Evolutionary conservation across 2,888 invertebrate species (phyloP).

Genomic region (Lingula anatina): DNA sequence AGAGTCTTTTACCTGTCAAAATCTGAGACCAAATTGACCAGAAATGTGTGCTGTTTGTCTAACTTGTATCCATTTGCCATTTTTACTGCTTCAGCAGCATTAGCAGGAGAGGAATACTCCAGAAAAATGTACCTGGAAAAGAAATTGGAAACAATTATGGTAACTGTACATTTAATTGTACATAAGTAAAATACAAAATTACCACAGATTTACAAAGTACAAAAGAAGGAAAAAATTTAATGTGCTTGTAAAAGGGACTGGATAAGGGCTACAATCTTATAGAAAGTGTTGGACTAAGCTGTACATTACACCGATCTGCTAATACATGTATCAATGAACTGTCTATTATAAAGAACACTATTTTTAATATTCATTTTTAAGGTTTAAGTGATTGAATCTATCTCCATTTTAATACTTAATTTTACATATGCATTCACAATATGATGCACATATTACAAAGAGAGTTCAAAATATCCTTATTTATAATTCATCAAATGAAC

Average conservation of each 20-base stretch:
- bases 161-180: background rate
- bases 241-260: background rate
- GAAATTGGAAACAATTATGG: background rate
- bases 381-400: too few species aligned
- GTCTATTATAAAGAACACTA: too few species aligned
- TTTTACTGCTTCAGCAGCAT: slow-evolving; percentile 85
- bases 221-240: background rate
- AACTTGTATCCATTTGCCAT: slow-evolving; percentile 86
- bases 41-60: slow-evolving; percentile 91
- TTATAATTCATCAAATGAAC: background rate
- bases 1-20: slow-evolving; percentile 92
- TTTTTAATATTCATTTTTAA: too few species aligned
- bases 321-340: background rate
- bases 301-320: background rate
- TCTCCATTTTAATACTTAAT: too few species aligned
- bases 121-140: slow-evolving; percentile 73
- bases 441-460: too few species aligned
- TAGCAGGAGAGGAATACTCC: slow-evolving; percentile 77
- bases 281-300: background rate
- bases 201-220: background rate
- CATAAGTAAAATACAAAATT: background rate
- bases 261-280: background rate
- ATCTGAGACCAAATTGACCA: slow-evolving; percentile 90
- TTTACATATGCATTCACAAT: too few species aligned
- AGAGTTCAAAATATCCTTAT: background rate